Base-by-base conservation (phyloP, 2,113 vertebrate genomes). In the Strix aluco region DNA sequence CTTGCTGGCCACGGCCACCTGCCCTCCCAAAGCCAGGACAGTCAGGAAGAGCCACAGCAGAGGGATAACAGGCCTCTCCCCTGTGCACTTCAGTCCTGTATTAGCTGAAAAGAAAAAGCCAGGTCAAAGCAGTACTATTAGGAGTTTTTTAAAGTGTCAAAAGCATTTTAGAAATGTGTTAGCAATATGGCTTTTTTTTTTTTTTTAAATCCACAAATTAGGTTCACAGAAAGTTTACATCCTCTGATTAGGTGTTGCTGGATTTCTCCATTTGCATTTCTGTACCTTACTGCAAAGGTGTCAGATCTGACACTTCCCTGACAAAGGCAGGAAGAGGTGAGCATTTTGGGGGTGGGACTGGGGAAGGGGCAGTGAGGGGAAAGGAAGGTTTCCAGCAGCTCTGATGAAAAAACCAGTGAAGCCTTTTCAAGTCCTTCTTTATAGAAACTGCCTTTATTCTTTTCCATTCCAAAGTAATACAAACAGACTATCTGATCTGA, bases 191-290 rank as follows among this genome's bases (percentile, higher is more conserved):
- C 21, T 23, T 5, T 57, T 63, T 57, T 49, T 58, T 58, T 47
- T 20, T 27, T 54, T 57, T 78, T 14, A 30, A 94, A 97, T 97
- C 92, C 94, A 97, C 95, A 96, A 94, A 97, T 95, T 86, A 95
- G 75, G 90, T 84, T 97, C 87, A 78, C 79, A 80, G 91, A 88
- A 94, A 86, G 94, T 87, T 97, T 95, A 96, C 85, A 92, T 79
- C 79, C 91, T 93, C 92, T 97, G 44, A 87, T 81, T 55, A 97
- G 90, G 93, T 96, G 96, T 55, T 87, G 82, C 75, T 79, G 59
- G 42, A 71, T 95, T 88, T 94, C 46, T 36, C 74, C 58, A 96
- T 96, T 96, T 96, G 88, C 96, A 97, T 97, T 96, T 97, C 95
- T 97, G 72, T 96, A 92, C 84, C 86, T 96, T 86, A 44, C 36